Conservation (phyloP, 2,888 invertebrate genomes). For the Cephus runcator region DNA sequence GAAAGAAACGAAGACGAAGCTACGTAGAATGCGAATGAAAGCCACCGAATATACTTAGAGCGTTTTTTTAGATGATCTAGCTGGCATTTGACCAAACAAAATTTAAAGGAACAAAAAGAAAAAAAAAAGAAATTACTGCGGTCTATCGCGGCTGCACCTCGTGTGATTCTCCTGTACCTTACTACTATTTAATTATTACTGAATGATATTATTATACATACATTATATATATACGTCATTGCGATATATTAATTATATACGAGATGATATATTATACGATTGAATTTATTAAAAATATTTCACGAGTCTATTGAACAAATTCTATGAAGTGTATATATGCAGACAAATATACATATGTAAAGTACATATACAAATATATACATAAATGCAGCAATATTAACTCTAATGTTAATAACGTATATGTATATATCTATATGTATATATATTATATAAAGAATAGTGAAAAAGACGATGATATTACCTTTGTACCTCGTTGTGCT, state of each 20-base stretch:
- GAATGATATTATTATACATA: slow-evolving; percentile 24
- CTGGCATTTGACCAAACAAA: slow-evolving; percentile 14
- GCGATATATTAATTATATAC: slow-evolving; percentile 4
- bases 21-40: neutral
- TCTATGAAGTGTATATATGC: slow-evolving; percentile 7
- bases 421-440: slow-evolving; percentile 16
- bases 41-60: neutral
- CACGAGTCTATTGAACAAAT: slow-evolving; percentile 14
- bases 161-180: slow-evolving; percentile 60
- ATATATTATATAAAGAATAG: slow-evolving; percentile 8
- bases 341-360: neutral
- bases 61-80: neutral
- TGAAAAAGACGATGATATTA: slow-evolving; percentile 16
- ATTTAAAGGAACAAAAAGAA: neutral
- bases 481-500: slow-evolving; percentile 32
- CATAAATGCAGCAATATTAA: slow-evolving; percentile 16
- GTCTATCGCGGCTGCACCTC: slow-evolving; percentile 32
- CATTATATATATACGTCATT: slow-evolving; percentile 11
- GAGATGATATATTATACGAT: slow-evolving; percentile 4
- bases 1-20: neutral
- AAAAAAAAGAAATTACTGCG: neutral
- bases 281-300: slow-evolving; percentile 17
- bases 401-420: slow-evolving; percentile 8
- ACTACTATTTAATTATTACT: slow-evolving; percentile 41
- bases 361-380: slow-evolving; percentile 9